These are phyloP conservation scores for Helostoma temminkii DNA, from an alignment of 2,797 vertebrate genomes.

Conservation along the genomic window DNA sequence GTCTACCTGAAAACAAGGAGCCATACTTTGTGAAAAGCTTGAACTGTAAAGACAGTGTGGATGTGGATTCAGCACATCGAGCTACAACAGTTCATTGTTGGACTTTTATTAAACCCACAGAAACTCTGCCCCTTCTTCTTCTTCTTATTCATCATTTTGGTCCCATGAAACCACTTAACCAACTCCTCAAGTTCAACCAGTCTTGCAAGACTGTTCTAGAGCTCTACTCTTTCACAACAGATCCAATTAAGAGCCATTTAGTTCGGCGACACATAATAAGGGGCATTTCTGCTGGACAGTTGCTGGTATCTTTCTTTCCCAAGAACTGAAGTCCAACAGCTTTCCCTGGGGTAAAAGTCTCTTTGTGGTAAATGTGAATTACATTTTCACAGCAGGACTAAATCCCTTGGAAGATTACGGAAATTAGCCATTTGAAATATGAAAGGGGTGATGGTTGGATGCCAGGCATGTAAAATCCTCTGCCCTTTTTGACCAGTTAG, in stretches of 20 bases:
- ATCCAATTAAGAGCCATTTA: slow-evolving; percentile 40
- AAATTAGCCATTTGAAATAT: too few species aligned
- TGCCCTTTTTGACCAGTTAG: too few species aligned
- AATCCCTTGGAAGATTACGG: too few species aligned
- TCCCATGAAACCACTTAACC: slow-evolving; percentile 61
- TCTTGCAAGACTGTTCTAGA: slow-evolving; percentile 9
- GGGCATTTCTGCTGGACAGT: too few species aligned
- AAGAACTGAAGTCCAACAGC: too few species aligned
- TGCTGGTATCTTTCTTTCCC: too few species aligned
- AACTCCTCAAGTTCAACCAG: slow-evolving; percentile 14
- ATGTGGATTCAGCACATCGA: slow-evolving; percentile 1
- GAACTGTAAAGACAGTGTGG: not conserved
- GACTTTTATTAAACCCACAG: slow-evolving; percentile 28
- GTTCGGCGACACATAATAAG: slow-evolving; percentile 16
- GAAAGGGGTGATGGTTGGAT: too few species aligned
- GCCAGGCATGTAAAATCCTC: too few species aligned
- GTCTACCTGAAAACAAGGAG: slow-evolving; percentile 39
- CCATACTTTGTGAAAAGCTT: slow-evolving; percentile 3
- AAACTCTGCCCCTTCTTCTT: not conserved
- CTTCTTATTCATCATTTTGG: too few species aligned
- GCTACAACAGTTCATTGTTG: not conserved
- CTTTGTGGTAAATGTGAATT: too few species aligned
- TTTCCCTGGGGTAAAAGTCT: too few species aligned
- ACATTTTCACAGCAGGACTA: too few species aligned
- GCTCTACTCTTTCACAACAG: slow-evolving; percentile 11